Percentiles rank a stretch among this genome's conserved stretches.
Evolutionary conservation across 2,888 invertebrate genomes (phyloP).

Genomic region (Cheilosia pagana): DNA sequence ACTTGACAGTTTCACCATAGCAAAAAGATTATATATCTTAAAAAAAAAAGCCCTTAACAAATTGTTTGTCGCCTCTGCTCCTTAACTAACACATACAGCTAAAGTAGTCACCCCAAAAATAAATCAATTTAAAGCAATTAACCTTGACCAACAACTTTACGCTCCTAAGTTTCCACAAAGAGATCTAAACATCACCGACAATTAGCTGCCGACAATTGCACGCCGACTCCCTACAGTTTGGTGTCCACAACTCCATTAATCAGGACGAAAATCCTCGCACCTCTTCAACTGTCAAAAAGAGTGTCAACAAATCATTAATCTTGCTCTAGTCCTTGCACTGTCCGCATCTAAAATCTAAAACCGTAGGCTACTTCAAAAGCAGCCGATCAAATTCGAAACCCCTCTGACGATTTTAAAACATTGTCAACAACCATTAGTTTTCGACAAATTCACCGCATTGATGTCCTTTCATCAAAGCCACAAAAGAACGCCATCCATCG

Average conservation of each 20-base stretch:
- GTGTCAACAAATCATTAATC: conserved; percentile 40
- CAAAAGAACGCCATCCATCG: not conserved
- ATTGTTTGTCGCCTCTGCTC: no score
- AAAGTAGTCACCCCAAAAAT: no score
- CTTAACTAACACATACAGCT: no score
- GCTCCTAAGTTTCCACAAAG: no score
- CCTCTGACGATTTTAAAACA: not conserved
- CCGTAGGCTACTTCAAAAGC: conserved; percentile 1
- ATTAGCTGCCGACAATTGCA: not conserved
- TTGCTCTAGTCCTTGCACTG: not conserved
- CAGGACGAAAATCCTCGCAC: not conserved
- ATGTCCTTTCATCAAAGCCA: conserved; percentile 19
- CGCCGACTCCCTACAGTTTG: not conserved
- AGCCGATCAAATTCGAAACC: not conserved
- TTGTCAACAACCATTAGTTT: conserved; percentile 40
- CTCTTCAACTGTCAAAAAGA: not conserved
- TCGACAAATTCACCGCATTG: conserved; percentile 5
- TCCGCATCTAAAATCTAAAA: not conserved
- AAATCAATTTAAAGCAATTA: no score
- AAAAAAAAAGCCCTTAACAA: no score
- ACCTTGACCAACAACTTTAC: no score
- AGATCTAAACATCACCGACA: no score
- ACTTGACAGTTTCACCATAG: no score
- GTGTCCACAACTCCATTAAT: not conserved
- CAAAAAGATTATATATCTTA: no score